Evolutionary conservation across 2,113 vertebrate species (phyloP), one percentile per base, ranked within the genome.

Genomic region (Limanda limanda): DNA sequence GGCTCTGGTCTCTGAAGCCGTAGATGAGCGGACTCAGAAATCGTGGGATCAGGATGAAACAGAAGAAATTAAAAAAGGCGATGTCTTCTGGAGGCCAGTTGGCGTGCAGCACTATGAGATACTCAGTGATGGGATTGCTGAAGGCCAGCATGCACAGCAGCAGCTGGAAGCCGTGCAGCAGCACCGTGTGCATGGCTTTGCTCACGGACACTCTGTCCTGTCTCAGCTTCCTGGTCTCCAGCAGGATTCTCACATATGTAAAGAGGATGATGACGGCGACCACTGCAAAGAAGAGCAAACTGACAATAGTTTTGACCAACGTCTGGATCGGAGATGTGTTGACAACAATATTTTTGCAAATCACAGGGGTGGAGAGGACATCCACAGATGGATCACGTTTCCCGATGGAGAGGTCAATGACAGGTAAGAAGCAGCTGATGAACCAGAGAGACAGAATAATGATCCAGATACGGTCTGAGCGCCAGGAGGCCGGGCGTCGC

Each of bases 1-100:
- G 83, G 25, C 23, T 86, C 76, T 91, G 80, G 61, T 95, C 94
- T 51, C 94, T 85, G 9, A 94, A 86, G 61, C 94, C 93, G 0
- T 94, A 95, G 66, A 95, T 94, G 61, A 95, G 90, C 0, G 94
- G 94, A 67, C 93, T 94, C 69, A 95, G 92, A 24, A 93, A 90
- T 18, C 92, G 92, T 0, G 94, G 94, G 25, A 93, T 57, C 2
- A 95, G 68, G 2, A 93, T 54, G 55, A 95, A 94, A 48, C 87
- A 88, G 68, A 94, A 92, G 65, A 60, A 95, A 74, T 85, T 86
- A 31, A 94, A 85, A 83, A 85, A 95, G 51, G 79, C 0, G 0
- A 94, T 13, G 51, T 94, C 84, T 3, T 89, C 83, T 0, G 40
- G 61, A 17, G 27, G 40, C 91, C 89, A 93, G 0, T 68, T 63